Conservation (phyloP, 2,888 invertebrate genomes). For the Parascotia fuliginaria region DNA sequence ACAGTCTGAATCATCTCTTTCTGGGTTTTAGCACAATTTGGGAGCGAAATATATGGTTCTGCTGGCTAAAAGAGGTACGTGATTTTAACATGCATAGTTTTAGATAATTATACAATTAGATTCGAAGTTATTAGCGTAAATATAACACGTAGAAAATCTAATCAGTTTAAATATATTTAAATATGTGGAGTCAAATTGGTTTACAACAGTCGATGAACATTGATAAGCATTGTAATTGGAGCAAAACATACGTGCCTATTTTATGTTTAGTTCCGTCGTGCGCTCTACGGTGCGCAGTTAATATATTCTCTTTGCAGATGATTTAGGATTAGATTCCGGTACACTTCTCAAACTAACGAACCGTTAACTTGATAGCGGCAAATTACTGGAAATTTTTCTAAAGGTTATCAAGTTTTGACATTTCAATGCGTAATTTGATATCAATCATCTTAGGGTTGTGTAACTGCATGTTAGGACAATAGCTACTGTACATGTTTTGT, state of each 20-base stretch:
- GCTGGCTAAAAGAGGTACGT: slow-evolving; percentile 87
- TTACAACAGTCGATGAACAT: slow-evolving; percentile 24
- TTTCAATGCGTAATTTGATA: slow-evolving; percentile 66
- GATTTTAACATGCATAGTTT: slow-evolving; percentile 6
- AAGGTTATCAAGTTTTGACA: slow-evolving; percentile 70
- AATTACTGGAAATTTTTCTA: slow-evolving; percentile 74
- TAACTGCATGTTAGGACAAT: slow-evolving; percentile 11
- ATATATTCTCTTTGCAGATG: slow-evolving; percentile 57
- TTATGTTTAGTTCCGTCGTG: slow-evolving; percentile 44
- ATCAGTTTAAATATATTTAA: slow-evolving; percentile 17
- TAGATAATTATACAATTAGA: slow-evolving; percentile 6
- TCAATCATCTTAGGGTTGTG: slow-evolving; percentile 61
- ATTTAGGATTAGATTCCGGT: slow-evolving; percentile 78
- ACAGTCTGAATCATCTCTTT: slow-evolving; percentile 83
- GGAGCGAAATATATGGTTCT: slow-evolving; percentile 89
- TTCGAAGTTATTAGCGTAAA: slow-evolving; percentile 2
- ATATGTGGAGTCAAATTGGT: slow-evolving; percentile 26
- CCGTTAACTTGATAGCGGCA: slow-evolving; percentile 64
- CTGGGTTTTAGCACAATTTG: slow-evolving; percentile 88
- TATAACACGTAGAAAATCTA: slow-evolving; percentile 13
- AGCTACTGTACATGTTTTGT: not conserved
- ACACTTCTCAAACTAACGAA: slow-evolving; percentile 81
- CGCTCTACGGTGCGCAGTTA: slow-evolving; percentile 36
- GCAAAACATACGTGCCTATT: slow-evolving; percentile 46
- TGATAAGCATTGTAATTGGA: slow-evolving; percentile 45